Conservation (phyloP, 2,888 invertebrate species). For the Sarcophaga caerulescens region DNA sequence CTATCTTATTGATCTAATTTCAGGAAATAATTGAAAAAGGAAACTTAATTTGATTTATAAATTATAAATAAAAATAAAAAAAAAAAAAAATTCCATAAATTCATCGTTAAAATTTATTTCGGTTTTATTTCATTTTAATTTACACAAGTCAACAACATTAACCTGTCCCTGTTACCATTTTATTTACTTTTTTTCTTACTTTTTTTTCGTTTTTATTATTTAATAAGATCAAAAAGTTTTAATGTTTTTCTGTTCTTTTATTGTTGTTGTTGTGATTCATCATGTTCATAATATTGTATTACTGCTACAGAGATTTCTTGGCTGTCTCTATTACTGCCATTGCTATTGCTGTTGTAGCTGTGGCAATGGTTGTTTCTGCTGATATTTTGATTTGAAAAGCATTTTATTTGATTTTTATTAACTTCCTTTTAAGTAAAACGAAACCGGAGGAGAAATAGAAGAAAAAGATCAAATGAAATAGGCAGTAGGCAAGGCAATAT, state of each 20-base stretch:
- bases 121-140: too few species aligned
- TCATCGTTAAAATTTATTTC: too few species aligned
- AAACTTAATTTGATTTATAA: too few species aligned
- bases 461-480: background rate
- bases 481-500: background rate
- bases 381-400: conserved; percentile 51
- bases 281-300: conserved; percentile 16
- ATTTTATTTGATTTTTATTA: conserved; percentile 57
- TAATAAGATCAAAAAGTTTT: conserved; percentile 10
- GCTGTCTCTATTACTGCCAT: too few species aligned
- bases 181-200: background rate
- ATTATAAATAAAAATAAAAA: too few species aligned
- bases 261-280: conserved; percentile 10
- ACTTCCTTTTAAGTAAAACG: conserved; percentile 38
- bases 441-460: background rate
- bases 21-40: too few species aligned
- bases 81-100: too few species aligned
- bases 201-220: background rate
- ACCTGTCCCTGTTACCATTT: too few species aligned
- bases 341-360: background rate
- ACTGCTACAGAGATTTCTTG: background rate
- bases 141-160: too few species aligned
- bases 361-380: conserved; percentile 25
- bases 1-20: too few species aligned
- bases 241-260: background rate